A percentile compares a stretch with the other conserved stretches of the same genome.
phyloP scores from a whole-genome alignment of 2,113 vertebrate species.

The Varanus komodoensis region DNA sequence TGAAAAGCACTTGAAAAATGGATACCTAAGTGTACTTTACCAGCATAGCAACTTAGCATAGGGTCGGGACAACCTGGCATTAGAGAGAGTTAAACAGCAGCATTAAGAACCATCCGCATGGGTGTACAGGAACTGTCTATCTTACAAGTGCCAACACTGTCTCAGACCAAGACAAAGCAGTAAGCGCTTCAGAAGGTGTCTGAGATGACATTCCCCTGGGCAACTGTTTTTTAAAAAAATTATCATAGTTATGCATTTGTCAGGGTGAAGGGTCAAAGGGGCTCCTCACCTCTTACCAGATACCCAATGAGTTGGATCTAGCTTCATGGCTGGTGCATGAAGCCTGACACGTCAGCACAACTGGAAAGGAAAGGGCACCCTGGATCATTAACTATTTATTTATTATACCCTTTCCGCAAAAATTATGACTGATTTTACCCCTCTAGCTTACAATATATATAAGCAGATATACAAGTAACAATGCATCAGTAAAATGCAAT shows the following conservation, averaged over 20 bases:
- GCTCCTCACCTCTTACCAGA: too few species aligned
- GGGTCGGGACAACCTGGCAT: constrained; percentile 9
- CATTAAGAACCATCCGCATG: too few species aligned
- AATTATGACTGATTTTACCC: neutral
- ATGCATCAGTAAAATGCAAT: too few species aligned
- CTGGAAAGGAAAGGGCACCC: too few species aligned
- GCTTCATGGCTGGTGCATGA: too few species aligned
- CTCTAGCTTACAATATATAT: neutral
- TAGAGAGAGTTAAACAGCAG: neutral
- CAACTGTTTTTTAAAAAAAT: neutral
- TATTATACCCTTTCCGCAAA: neutral
- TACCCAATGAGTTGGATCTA: too few species aligned
- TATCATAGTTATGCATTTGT: neutral
- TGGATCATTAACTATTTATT: too few species aligned
- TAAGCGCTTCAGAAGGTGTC: neutral
- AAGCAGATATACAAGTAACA: too few species aligned
- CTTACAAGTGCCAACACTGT: neutral
- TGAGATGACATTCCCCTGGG: neutral
- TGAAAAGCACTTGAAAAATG: constrained; percentile 1
- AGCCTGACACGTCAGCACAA: too few species aligned
- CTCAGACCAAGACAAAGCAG: neutral
- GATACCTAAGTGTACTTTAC: neutral
- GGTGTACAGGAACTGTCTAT: neutral
- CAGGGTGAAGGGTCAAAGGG: neutral
- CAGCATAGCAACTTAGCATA: neutral